A percentile compares a stretch with the other conserved stretches of the same genome.
These are phyloP conservation scores for Ptilodon capucinus DNA, from an alignment of 2,888 invertebrate genomes.

Conservation along the genomic window DNA sequence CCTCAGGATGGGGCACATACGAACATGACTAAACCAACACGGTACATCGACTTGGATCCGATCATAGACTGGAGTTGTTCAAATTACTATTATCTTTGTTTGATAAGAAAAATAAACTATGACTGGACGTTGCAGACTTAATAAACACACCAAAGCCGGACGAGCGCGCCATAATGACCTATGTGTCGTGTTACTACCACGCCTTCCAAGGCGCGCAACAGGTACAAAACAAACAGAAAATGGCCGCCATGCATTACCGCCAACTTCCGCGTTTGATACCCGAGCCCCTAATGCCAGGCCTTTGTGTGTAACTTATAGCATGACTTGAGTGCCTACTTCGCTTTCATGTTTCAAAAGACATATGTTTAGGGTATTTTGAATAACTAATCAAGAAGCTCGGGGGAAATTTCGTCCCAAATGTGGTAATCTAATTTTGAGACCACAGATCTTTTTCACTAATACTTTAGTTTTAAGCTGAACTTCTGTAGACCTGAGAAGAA, in stretches of 20 bases:
- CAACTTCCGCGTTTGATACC: slow-evolving; percentile 53
- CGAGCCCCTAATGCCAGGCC: slow-evolving; percentile 71
- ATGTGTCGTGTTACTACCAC: slow-evolving; percentile 99
- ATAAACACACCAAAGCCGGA: slow-evolving; percentile 99
- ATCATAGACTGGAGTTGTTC: not conserved
- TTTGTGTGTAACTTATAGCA: slow-evolving; percentile 80
- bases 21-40: not conserved
- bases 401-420: slow-evolving; percentile 10
- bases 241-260: slow-evolving; percentile 60
- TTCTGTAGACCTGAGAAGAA: slow-evolving; percentile 1
- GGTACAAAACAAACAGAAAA: slow-evolving; percentile 82
- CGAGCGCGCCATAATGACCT: slow-evolving; percentile 99
- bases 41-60: not conserved
- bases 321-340: slow-evolving; percentile 57
- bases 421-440: not conserved
- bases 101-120: slow-evolving; percentile 35
- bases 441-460: not conserved
- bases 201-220: slow-evolving; percentile 99
- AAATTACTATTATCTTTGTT: not conserved
- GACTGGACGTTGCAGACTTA: slow-evolving; percentile 90
- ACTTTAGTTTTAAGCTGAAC: not conserved
- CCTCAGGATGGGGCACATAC: not conserved
- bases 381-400: slow-evolving; percentile 24
- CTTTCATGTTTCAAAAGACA: slow-evolving; percentile 41
- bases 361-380: slow-evolving; percentile 18